Percentiles rank a stretch among this genome's conserved stretches.
Conservation (phyloP, 2,888 invertebrate species). For the Nymphalis polychloros region DNA sequence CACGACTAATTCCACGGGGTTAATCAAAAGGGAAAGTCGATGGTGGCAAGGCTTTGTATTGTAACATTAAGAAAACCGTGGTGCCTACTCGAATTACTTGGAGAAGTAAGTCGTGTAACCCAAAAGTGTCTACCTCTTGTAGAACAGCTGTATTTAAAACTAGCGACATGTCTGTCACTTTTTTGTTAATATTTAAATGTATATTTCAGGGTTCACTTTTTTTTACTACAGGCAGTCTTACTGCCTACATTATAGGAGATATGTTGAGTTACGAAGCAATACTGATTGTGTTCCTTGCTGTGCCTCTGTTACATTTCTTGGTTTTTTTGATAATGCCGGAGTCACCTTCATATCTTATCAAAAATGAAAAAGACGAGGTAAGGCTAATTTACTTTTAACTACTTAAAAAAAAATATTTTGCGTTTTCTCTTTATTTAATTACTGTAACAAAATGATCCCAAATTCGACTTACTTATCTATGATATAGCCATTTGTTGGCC, state of each 20-base stretch:
- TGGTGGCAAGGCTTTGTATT: too few species aligned
- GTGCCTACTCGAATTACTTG: too few species aligned
- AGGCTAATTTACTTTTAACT: constrained; percentile 37
- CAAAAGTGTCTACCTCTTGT: too few species aligned
- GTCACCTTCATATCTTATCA: constrained; percentile 80
- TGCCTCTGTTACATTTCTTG: constrained; percentile 73
- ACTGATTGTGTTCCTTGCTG: constrained; percentile 72
- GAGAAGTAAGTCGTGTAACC: too few species aligned
- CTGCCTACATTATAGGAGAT: constrained; percentile 77
- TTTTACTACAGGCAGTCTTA: constrained; percentile 77
- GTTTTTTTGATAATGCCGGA: constrained; percentile 82
- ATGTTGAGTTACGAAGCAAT: constrained; percentile 72
- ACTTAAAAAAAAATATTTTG: neutral
- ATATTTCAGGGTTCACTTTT: constrained; percentile 54
- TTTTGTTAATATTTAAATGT: neutral
- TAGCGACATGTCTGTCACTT: too few species aligned
- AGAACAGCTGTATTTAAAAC: too few species aligned
- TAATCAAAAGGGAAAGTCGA: too few species aligned
- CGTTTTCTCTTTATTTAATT: neutral
- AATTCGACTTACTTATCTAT: too few species aligned
- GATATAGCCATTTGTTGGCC: too few species aligned
- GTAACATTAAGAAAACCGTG: too few species aligned
- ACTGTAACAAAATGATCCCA: neutral
- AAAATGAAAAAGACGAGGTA: constrained; percentile 66
- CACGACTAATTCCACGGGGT: too few species aligned